These are phyloP conservation scores for Xiphophorus hellerii DNA, from an alignment of 2,113 vertebrate genomes.

Conservation along the genomic window DNA sequence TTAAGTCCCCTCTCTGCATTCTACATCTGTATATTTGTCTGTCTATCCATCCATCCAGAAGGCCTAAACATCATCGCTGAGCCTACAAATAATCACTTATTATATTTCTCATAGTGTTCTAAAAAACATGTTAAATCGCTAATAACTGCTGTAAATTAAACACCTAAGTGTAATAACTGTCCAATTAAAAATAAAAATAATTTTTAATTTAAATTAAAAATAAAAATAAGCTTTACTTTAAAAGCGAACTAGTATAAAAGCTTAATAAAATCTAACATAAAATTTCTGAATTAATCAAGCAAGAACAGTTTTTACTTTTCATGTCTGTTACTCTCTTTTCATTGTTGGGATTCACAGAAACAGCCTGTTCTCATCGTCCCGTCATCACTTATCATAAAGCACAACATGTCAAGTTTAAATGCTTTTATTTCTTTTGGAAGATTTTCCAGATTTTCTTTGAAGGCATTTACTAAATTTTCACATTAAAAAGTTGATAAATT, in stretches of 20 bases:
- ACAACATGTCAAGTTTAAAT: neutral
- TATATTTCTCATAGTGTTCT: neutral
- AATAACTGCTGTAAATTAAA: neutral
- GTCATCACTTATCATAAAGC: neutral
- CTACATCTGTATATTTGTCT: neutral
- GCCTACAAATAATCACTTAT: neutral
- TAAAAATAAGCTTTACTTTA: no score
- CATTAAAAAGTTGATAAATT: neutral
- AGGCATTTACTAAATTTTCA: neutral
- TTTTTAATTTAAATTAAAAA: no score
- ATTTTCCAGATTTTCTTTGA: neutral
- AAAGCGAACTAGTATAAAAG: no score
- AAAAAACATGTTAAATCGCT: neutral
- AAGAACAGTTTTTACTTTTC: neutral
- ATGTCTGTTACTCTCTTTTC: neutral
- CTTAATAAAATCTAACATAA: no score
- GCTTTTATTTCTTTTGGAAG: neutral
- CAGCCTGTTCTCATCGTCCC: neutral
- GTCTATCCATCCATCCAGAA: neutral
- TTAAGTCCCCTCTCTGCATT: conserved; percentile 50
- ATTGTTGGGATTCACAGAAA: neutral
- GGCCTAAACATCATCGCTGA: neutral
- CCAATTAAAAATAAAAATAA: no score
- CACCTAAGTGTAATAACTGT: neutral
- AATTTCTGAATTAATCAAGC: neutral